phyloP scores from a whole-genome alignment of 2,113 vertebrate genomes.

The Lontra canadensis region DNA sequence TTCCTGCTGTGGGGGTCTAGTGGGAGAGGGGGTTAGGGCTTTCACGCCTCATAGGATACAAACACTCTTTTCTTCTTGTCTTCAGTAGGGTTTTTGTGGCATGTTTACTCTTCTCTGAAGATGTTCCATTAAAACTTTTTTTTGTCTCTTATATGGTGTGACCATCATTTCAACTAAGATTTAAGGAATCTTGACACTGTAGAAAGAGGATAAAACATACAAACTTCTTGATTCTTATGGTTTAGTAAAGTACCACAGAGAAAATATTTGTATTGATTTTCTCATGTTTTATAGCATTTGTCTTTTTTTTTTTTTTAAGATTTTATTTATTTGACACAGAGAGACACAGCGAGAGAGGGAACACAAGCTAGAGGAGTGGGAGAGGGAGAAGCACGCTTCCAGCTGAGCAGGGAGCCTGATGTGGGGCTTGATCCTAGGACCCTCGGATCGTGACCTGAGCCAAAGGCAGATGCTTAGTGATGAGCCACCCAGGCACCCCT shows the following conservation, averaged over 20 bases:
- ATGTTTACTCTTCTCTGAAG: conserved; percentile 41
- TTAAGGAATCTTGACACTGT: conserved; percentile 54
- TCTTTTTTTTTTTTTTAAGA: background rate
- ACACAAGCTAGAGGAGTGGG: too few species aligned
- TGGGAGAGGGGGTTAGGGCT: background rate
- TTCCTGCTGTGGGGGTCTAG: background rate
- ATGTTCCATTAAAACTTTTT: conserved; percentile 20
- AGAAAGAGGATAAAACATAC: background rate
- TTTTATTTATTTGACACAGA: too few species aligned
- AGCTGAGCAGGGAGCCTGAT: fast-evolving
- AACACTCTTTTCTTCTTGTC: background rate
- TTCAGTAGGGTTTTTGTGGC: background rate
- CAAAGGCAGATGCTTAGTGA: too few species aligned
- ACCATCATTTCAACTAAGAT: conserved; percentile 46
- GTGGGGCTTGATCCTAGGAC: too few species aligned
- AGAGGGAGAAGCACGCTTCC: too few species aligned
- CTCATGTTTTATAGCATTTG: background rate
- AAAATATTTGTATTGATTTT: background rate
- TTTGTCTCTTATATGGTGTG: background rate
- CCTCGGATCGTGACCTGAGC: too few species aligned
- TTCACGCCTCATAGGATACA: background rate
- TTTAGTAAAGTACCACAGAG: background rate
- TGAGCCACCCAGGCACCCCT: background rate
- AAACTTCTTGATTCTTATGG: background rate
- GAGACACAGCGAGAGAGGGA: too few species aligned